Evolutionary conservation across 2,797 vertebrate genomes (phyloP).

Genomic region (Pantherophis alleghaniensis): DNA sequence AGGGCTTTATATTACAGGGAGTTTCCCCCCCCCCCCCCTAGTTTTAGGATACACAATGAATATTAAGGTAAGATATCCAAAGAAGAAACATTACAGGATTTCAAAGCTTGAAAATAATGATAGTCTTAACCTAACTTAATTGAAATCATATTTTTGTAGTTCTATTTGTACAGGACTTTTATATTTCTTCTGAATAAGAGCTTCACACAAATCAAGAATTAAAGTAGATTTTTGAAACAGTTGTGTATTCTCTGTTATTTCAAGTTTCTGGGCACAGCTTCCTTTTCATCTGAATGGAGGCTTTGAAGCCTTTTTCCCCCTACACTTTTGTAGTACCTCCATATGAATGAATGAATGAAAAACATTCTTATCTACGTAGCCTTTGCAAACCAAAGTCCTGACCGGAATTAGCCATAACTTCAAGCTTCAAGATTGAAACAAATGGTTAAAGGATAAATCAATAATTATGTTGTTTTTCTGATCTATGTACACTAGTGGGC

Average conservation of each 20-base stretch:
- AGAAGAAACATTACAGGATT: constrained; percentile 61
- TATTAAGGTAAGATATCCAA: constrained; percentile 52
- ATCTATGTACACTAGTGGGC: background rate
- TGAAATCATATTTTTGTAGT: constrained; percentile 74
- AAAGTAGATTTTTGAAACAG: constrained; percentile 39
- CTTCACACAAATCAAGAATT: constrained; percentile 57
- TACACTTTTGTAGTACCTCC: background rate
- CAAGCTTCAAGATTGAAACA: background rate
- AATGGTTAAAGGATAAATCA: background rate
- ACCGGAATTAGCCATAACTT: background rate
- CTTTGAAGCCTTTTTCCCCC: background rate
- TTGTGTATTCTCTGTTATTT: background rate
- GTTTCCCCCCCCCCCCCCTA: constrained; percentile 26
- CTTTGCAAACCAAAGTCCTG: background rate
- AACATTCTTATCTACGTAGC: background rate
- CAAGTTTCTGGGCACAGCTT: background rate
- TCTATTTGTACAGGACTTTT: constrained; percentile 69
- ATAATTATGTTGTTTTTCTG: background rate
- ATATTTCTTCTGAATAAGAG: constrained; percentile 68
- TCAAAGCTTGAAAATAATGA: constrained; percentile 61
- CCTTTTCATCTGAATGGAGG: background rate
- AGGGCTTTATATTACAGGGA: constrained; percentile 46
- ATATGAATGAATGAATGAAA: no score
- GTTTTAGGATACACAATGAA: constrained; percentile 58
- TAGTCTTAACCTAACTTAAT: constrained; percentile 49